Evolutionary conservation across 2,113 vertebrate species (phyloP), one percentile per base, ranked within the genome.

Genomic region (Sinocyclocheilus anophthalmus): DNA sequence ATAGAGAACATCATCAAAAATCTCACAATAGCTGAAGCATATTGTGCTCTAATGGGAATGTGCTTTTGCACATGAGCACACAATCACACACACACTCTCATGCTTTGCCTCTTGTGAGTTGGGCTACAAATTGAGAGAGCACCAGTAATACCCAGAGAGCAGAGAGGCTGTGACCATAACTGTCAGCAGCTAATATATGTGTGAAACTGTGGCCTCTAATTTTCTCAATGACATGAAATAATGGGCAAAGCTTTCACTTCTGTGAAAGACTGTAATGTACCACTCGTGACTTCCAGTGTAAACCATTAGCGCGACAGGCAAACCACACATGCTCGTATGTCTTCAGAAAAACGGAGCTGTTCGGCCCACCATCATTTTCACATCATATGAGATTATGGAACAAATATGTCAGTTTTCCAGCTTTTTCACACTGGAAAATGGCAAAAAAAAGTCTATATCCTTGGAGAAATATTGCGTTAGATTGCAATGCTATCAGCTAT

Each of bases 151-250:
- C 26, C 59, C 72, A 61, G 70, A 84, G 57, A 80, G 84, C 75
- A 85, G 63, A 69, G 59, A 73, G 69, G 76, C 84, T 83, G 86
- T 81, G 80, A 86, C 75, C 84, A 50, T 87, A 80, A 76, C 80
- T 88, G 87, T 84, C 85, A 83, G 79, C 42, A 72, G 26, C 57
- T 88, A 83, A 88, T 90, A 81, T 84, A 70, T 72, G 77, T 84
- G 83, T 85, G 80, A 87, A 53, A 85, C 42, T 69, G 55, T 61
- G 73, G 85, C 65, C 65, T 88, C 86, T 61, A 81, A 84, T 85
- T 88, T 88, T 87, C 61, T 87, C 73, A 50, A 65, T 73, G 75
- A 88, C 61, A 84, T 87, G 70, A 87, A 88, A 88, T 84, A 84
- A 88, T 84, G 81, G 84, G 72, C 81, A 84, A 84, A 81, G 73